A percentile compares a stretch with the other conserved stretches of the same genome.
Evolutionary conservation across 2,888 invertebrate species (phyloP).

Genomic region (Prosapia bicincta): DNA sequence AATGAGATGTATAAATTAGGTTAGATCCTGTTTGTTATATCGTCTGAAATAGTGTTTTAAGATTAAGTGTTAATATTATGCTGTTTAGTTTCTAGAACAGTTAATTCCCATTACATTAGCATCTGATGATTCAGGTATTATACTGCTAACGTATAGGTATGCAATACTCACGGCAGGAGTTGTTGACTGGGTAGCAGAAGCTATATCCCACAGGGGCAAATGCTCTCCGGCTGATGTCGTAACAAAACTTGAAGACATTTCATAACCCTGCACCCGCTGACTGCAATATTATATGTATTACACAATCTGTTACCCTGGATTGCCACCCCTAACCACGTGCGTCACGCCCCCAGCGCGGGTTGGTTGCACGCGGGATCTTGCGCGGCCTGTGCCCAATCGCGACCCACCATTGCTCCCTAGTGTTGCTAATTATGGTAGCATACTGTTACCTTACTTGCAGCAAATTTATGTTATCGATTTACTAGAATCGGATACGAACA

Average conservation of each 20-base stretch:
- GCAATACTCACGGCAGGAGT: slow-evolving; percentile 1
- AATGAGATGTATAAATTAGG: too few relatives aligned
- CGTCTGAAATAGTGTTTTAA: too few relatives aligned
- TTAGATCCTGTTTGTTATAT: too few relatives aligned
- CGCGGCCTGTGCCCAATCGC: neutral
- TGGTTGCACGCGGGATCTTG: neutral
- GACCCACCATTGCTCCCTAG: neutral
- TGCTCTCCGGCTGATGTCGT: slow-evolving; percentile 3
- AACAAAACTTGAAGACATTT: neutral
- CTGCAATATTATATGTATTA: neutral
- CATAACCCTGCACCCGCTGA: neutral
- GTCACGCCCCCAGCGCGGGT: neutral
- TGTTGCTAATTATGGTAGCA: neutral
- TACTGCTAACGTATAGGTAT: too few relatives aligned
- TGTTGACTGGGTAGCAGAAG: neutral
- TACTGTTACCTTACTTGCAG: neutral
- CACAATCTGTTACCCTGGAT: neutral
- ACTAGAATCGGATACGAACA: too few relatives aligned
- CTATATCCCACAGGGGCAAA: slow-evolving; percentile 9
- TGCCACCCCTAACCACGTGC: neutral
- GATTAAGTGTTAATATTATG: too few relatives aligned
- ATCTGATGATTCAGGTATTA: too few relatives aligned
- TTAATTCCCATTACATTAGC: too few relatives aligned
- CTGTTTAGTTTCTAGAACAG: too few relatives aligned
- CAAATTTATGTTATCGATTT: too few relatives aligned